A percentile compares a stretch with the other conserved stretches of the same genome.
These are phyloP conservation scores for Thereva nobilitata DNA, from an alignment of 2,888 invertebrate species.

Conservation along the genomic window DNA sequence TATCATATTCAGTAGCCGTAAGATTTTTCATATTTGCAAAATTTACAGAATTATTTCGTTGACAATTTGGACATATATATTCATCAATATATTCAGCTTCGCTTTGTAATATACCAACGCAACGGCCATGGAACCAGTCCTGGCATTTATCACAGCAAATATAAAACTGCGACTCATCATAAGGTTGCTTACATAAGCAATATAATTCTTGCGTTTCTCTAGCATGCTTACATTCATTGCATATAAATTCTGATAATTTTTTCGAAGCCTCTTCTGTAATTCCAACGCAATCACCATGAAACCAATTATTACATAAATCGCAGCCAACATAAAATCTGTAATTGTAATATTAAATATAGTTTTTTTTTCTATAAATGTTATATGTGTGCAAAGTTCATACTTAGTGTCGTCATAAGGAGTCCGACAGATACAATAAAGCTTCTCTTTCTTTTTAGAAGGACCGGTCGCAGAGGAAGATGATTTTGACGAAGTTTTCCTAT, in stretches of 20 bases:
- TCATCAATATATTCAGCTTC: constrained; percentile 95
- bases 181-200: constrained; percentile 94
- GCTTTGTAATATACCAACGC: constrained; percentile 92
- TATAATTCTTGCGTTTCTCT: constrained; percentile 90
- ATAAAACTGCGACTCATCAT: constrained; percentile 97
- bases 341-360: constrained; percentile 23
- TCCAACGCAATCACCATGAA: constrained; percentile 95
- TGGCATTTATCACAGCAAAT: constrained; percentile 99
- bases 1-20: constrained; percentile 76
- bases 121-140: constrained; percentile 98
- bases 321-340: constrained; percentile 94
- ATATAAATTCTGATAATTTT: constrained; percentile 86
- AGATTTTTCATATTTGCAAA: constrained; percentile 88
- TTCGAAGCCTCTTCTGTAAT: constrained; percentile 91
- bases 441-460: constrained; percentile 67
- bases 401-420: constrained; percentile 95
- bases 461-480: constrained; percentile 42
- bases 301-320: constrained; percentile 97
- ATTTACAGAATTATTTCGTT: constrained; percentile 85
- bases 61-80: constrained; percentile 95
- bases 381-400: constrained; percentile 60
- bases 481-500: constrained; percentile 36
- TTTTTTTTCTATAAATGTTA: constrained; percentile 1
- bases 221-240: constrained; percentile 82
- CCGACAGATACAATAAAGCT: constrained; percentile 87